Percentiles rank a stretch among this genome's conserved stretches.
These are phyloP conservation scores for Aldabrachelys gigantea DNA, from an alignment of 2,113 vertebrate genomes.

Conservation along the genomic window DNA sequence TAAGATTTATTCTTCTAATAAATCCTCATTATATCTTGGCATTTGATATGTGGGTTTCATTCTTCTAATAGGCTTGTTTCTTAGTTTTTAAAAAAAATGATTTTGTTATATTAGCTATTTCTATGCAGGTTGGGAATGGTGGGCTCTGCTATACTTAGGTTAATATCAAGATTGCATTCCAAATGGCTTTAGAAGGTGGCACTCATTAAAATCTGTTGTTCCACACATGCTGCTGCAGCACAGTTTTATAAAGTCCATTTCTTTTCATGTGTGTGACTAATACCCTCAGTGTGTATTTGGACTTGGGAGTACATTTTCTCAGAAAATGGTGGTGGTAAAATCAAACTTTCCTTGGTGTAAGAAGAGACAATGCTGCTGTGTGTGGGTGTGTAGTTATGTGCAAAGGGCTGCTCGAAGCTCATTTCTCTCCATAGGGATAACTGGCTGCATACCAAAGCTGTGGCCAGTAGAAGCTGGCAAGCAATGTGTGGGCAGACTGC, in stretches of 20 bases:
- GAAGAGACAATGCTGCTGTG: conserved; percentile 75
- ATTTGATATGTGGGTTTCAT: neutral
- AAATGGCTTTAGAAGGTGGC: neutral
- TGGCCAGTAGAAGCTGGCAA: conserved; percentile 76
- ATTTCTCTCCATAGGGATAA: conserved; percentile 73
- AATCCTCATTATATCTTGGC: neutral
- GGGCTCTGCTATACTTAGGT: neutral
- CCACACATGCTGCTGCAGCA: neutral
- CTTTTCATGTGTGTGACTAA: neutral
- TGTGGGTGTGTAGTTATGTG: conserved; percentile 78
- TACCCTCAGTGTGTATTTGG: conserved; percentile 58
- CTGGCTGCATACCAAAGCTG: conserved; percentile 70
- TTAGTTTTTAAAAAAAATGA: neutral
- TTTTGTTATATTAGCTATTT: conserved; percentile 10
- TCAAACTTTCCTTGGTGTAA: conserved; percentile 75
- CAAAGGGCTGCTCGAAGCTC: conserved; percentile 75
- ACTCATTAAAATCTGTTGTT: neutral
- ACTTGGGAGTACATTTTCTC: conserved; percentile 77
- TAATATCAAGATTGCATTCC: neutral
- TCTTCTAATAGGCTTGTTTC: conserved; percentile 21
- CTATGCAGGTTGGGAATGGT: neutral
- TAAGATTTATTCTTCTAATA: neutral
- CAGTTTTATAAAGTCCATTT: neutral
- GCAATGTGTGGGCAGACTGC: conserved; percentile 75
- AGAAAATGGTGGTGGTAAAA: conserved; percentile 79